Percentiles rank a stretch among this genome's conserved stretches.
Conservation (phyloP, 2,888 invertebrate species). For the Sinohyriopsis cumingii region DNA sequence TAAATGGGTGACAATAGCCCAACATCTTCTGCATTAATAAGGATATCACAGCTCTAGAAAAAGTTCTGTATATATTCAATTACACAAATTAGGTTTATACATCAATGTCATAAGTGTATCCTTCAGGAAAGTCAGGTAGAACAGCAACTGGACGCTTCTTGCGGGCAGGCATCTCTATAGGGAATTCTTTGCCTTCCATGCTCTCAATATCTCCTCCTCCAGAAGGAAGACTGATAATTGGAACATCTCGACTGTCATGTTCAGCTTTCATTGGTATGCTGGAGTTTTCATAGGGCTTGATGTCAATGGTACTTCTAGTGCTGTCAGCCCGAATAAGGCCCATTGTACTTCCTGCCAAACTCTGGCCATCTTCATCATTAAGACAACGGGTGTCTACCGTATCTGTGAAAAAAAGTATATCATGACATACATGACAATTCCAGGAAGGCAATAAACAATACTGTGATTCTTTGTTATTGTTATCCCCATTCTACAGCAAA, state of each 20-base stretch:
- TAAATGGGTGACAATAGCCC: too few relatives aligned
- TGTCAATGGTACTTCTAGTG: slow-evolving; percentile 13
- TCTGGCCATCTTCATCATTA: slow-evolving; percentile 47
- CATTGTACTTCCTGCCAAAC: slow-evolving; percentile 56
- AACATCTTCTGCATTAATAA: too few relatives aligned
- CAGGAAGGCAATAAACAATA: too few relatives aligned
- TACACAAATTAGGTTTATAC: too few relatives aligned
- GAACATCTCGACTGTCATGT: slow-evolving; percentile 11
- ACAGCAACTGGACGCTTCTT: background rate
- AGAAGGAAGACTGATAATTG: slow-evolving; percentile 34
- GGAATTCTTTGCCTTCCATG: background rate
- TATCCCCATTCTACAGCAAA: too few relatives aligned
- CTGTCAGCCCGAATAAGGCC: slow-evolving; percentile 44
- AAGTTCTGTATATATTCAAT: too few relatives aligned
- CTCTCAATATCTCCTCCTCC: slow-evolving; percentile 5
- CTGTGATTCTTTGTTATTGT: too few relatives aligned
- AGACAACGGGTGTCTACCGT: background rate
- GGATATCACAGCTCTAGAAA: too few relatives aligned
- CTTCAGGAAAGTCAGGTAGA: too few relatives aligned
- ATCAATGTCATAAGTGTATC: too few relatives aligned
- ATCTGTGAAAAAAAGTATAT: background rate
- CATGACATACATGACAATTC: too few relatives aligned
- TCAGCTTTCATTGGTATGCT: slow-evolving; percentile 9
- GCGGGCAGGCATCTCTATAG: slow-evolving; percentile 3
- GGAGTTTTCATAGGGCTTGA: slow-evolving; percentile 5